Conservation (phyloP, 1,140 invertebrate species). For the Oscheius sp. region DNA sequence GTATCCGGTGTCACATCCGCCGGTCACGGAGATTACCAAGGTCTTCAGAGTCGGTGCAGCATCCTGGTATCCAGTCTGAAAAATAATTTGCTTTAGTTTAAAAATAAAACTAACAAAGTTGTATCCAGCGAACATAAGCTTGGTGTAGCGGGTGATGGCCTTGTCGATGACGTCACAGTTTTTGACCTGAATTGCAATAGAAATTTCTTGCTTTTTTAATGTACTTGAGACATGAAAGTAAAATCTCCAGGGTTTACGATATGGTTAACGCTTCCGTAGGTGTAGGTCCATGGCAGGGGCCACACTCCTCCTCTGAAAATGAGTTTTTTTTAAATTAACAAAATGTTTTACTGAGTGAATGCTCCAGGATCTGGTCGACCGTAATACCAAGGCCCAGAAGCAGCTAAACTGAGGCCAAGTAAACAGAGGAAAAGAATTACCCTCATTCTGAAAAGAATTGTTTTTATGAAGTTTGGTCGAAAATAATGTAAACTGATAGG, state of each 20-base stretch:
- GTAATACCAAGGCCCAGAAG: conserved; percentile 32
- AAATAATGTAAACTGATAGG: too few species aligned
- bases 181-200: not conserved
- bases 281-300: conserved; percentile 52
- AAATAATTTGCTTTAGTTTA: not conserved
- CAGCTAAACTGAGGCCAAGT: not conserved
- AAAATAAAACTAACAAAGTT: not conserved
- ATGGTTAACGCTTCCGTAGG: conserved; percentile 19
- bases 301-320: conserved; percentile 46
- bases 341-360: not conserved
- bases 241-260: conserved; percentile 9
- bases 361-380: conserved; percentile 24
- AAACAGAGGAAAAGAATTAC: not conserved
- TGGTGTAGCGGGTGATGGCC: conserved; percentile 35
- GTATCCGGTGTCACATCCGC: conserved; percentile 17
- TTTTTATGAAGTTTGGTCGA: too few species aligned
- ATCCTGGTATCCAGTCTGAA: not conserved
- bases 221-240: conserved; percentile 4
- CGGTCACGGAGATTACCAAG: conserved; percentile 4
- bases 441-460: conserved; percentile 1
- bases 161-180: conserved; percentile 37
- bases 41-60: not conserved
- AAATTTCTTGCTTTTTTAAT: not conserved
- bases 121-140: conserved; percentile 33
- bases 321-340: not conserved